Percentiles rank a stretch among this genome's conserved stretches.
phyloP scores from a whole-genome alignment of 2,113 vertebrate species.

The Pardalotus punctatus region DNA sequence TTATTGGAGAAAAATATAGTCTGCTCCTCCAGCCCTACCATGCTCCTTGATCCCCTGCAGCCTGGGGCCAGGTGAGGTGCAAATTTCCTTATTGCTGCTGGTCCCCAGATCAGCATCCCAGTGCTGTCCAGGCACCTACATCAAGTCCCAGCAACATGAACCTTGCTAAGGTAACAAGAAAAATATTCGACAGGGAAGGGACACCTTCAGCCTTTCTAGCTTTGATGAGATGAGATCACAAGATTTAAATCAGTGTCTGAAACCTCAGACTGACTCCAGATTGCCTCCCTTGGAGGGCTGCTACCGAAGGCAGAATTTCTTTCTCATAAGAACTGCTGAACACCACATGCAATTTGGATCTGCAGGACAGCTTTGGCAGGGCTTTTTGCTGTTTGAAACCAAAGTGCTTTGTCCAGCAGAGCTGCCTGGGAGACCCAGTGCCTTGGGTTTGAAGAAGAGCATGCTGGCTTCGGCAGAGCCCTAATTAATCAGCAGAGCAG shows the following conservation, averaged over 20 bases:
- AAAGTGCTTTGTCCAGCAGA: not conserved
- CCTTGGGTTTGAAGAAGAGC: not conserved
- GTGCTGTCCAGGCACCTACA: fast-evolving
- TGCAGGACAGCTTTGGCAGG: not conserved
- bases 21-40: not conserved
- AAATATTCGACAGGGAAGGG: not conserved
- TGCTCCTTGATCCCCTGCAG: not conserved
- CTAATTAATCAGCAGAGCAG: not conserved
- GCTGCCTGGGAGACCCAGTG: not conserved
- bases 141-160: not conserved
- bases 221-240: not conserved
- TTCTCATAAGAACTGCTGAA: fast-evolving
- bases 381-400: not conserved
- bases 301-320: not conserved
- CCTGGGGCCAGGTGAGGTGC: not conserved
- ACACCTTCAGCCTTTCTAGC: not conserved
- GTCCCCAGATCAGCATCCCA: not conserved
- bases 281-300: not conserved
- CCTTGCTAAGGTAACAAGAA: not conserved
- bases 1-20: not conserved
- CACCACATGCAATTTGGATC: not conserved
- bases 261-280: not conserved
- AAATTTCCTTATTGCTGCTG: not conserved
- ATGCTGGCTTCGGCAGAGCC: not conserved
- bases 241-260: not conserved